Percentiles rank a stretch among this genome's conserved stretches.
Conservation (phyloP, 2,888 invertebrate genomes). For the Chrysolina oricalcia region DNA sequence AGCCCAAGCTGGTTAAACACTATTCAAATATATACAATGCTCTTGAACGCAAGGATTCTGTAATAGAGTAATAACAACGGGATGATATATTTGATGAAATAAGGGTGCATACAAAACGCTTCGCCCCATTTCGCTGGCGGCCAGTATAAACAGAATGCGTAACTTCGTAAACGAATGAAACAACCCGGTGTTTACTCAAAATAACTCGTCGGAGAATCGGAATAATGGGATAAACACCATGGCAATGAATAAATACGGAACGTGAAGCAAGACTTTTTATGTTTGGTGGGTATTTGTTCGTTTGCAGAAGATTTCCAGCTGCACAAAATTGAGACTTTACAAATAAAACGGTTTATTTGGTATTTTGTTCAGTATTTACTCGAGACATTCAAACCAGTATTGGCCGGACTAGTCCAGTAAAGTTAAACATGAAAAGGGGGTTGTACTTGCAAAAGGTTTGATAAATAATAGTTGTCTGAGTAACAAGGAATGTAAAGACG, state of each 20-base stretch:
- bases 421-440: too few species aligned
- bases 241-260: slow-evolving; percentile 30
- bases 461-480: too few species aligned
- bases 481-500: too few species aligned
- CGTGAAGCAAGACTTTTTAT: slow-evolving; percentile 11
- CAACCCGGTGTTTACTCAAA: slow-evolving; percentile 41
- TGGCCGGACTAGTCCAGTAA: too few species aligned
- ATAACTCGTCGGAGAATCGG: slow-evolving; percentile 35
- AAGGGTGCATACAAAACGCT: slow-evolving; percentile 55
- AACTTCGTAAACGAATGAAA: slow-evolving; percentile 44
- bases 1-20: slow-evolving; percentile 39
- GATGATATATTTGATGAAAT: slow-evolving; percentile 54
- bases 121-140: slow-evolving; percentile 37
- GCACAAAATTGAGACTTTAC: not conserved
- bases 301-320: not conserved
- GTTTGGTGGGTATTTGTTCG: not conserved
- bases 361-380: not conserved
- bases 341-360: not conserved
- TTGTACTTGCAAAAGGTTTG: too few species aligned
- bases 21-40: slow-evolving; percentile 44
- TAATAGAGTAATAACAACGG: slow-evolving; percentile 55
- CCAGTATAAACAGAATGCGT: slow-evolving; percentile 44
- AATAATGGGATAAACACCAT: slow-evolving; percentile 36
- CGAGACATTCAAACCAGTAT: not conserved
- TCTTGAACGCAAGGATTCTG: slow-evolving; percentile 51